Evolutionary conservation across 1,140 invertebrate species (phyloP), one percentile per base, ranked within the genome.

Genomic region (Andrena cerasifolii): DNA sequence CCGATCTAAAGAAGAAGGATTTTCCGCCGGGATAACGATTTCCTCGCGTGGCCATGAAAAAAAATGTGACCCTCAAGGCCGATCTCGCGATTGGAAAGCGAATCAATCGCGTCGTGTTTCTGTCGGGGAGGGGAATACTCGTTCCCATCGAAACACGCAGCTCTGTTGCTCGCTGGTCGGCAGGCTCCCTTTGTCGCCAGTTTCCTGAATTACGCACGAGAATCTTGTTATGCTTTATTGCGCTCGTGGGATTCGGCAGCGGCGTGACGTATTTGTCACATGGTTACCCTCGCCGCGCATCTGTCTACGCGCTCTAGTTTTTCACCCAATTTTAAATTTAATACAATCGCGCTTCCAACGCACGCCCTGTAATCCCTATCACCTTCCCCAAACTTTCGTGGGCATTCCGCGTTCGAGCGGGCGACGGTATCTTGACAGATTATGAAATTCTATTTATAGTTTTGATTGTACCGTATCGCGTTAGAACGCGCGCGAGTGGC

Each of bases 361-460:
- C 26, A 7, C 26, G 10, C 2, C 2, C 33, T 14, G 8, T 43
- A 40, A 18, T 7, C 5, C 0, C 1, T 49, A 36, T 4, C 33
- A 4, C 18, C 0, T 6, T 62, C 12, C n/a, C n/a, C 4, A 6
- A 2, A 43, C 6, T 33, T 54, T 47, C 16, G 2, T 8, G 14
- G 4, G 31, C 36, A 67, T 43, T 33, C 21, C 21, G 8, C 28
- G 7, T 58, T 47, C 31, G 67, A 26, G 28, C 40, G 36, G 14
- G 3, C 8, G 63, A 67, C 36, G n/a, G 28, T 18, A 3, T 68
- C n/a, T 43, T 68, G 31, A 67, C 63, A 67, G 28, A 67, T 75
- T 75, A 67, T 75, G 73, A 68, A 68, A 67, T 76, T 40, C 65
- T 76, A 76, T 76, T 76, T 76, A 68, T 68, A 76, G 40, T 76